Conservation (phyloP, 2,113 vertebrate genomes). For the Hippocampus comes region DNA sequence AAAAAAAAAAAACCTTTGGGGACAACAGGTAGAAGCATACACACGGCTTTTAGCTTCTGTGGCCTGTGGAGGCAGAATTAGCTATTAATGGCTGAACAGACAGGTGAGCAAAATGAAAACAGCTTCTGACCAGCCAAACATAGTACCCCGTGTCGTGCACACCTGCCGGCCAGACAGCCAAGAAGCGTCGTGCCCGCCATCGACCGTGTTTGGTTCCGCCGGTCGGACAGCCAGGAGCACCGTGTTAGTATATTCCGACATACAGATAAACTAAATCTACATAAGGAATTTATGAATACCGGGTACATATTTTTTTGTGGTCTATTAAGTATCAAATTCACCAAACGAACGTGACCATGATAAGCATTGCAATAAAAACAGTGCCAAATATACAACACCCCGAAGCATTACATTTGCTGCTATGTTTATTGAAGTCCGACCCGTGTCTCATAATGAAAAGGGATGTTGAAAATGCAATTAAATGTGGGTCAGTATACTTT, state of each 20-base stretch:
- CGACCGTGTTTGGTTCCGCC: too few relatives aligned
- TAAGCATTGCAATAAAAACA: not conserved
- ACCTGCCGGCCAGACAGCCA: too few relatives aligned
- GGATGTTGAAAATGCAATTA: constrained; percentile 2
- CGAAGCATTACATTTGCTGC: not conserved
- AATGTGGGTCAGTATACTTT: constrained; percentile 17
- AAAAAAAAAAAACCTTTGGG: not conserved
- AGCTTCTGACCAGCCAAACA: too few relatives aligned
- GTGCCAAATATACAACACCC: constrained; percentile 4
- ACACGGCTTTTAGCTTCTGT: not conserved
- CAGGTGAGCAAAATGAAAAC: not conserved
- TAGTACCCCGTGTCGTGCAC: too few relatives aligned
- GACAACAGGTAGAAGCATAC: not conserved
- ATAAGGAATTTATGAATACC: too few relatives aligned
- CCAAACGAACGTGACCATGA: not conserved
- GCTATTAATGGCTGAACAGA: not conserved
- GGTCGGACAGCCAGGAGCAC: too few relatives aligned
- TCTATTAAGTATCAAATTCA: not conserved
- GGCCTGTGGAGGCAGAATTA: not conserved
- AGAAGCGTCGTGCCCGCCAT: too few relatives aligned
- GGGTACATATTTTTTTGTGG: not conserved
- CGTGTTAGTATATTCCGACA: too few relatives aligned
- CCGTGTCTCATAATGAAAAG: not conserved
- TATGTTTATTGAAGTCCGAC: not conserved
- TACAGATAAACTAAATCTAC: too few relatives aligned